phyloP scores from a whole-genome alignment of 64 coral and sea anemone genomes.

The Stylophora pistillata region DNA sequence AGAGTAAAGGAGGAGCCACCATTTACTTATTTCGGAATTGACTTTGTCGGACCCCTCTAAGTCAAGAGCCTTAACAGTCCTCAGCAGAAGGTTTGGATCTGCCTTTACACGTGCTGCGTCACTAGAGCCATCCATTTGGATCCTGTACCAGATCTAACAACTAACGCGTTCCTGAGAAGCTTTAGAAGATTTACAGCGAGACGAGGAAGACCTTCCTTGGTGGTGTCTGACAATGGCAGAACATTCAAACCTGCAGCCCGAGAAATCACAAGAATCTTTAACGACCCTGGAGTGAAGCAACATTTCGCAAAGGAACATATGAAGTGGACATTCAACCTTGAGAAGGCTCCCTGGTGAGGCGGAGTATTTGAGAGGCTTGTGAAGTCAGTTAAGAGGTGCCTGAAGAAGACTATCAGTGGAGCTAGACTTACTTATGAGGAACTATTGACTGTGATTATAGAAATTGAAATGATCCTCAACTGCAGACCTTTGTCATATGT shows the following conservation, averaged over 20 bases:
- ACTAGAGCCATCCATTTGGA: slow-evolving; percentile 62
- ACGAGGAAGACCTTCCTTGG: not conserved
- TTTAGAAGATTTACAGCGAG: slow-evolving; percentile 27
- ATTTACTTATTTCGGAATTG: too few relatives aligned
- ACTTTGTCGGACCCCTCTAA: slow-evolving; percentile 62
- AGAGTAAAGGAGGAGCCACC: too few relatives aligned
- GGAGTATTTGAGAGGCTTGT: slow-evolving; percentile 2
- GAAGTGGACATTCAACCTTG: slow-evolving; percentile 10
- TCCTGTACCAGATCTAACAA: slow-evolving; percentile 7
- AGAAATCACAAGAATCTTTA: too few relatives aligned
- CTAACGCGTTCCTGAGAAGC: slow-evolving; percentile 31
- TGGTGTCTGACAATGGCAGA: too few relatives aligned
- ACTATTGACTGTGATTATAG: too few relatives aligned
- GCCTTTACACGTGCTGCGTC: too few relatives aligned
- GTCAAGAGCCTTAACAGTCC: slow-evolving; percentile 32
- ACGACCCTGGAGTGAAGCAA: too few relatives aligned
- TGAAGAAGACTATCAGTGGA: slow-evolving; percentile 36
- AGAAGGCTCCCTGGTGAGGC: not conserved
- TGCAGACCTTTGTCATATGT: too few relatives aligned
- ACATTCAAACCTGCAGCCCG: slow-evolving; percentile 33
- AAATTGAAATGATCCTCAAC: too few relatives aligned
- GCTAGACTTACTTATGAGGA: slow-evolving; percentile 45
- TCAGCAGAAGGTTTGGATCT: slow-evolving; percentile 33
- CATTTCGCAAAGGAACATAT: not conserved
- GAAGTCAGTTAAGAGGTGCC: too few relatives aligned